phyloP scores from a whole-genome alignment of 2,113 vertebrate species.

The Phylloscopus trochilus region DNA sequence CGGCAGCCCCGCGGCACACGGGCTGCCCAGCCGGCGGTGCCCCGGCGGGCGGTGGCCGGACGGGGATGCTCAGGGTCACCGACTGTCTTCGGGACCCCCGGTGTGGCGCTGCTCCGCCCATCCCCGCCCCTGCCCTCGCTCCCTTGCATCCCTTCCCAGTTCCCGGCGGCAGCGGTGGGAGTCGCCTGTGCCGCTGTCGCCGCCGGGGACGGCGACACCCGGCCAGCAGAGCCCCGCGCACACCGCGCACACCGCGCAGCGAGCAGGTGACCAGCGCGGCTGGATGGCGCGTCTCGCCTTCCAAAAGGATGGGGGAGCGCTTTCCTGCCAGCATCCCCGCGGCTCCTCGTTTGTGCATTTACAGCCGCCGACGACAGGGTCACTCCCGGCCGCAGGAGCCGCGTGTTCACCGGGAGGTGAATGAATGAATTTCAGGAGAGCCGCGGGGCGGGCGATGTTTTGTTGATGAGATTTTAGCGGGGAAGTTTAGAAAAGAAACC shows the following conservation, averaged over 20 bases:
- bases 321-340: not conserved
- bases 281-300: accelerated
- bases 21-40: not conserved
- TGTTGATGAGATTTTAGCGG: not conserved
- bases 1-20: not conserved
- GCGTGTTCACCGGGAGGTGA: not conserved
- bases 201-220: not conserved
- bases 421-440: not conserved
- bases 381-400: not conserved
- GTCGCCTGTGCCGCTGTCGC: not conserved
- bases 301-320: not conserved
- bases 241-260: not conserved
- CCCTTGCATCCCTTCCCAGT: not conserved
- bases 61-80: not conserved
- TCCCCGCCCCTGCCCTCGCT: not conserved
- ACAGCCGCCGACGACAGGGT: not conserved
- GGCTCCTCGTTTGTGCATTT: not conserved
- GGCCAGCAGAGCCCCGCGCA: not conserved
- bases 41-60: not conserved
- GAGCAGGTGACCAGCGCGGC: not conserved
- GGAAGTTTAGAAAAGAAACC: not conserved
- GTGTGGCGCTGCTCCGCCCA: not conserved
- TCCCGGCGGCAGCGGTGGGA: not conserved
- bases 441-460: not conserved
- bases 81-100: not conserved